Evolutionary conservation across 2,113 vertebrate genomes (phyloP), one percentile per base, ranked within the genome.

Genomic region (Sinocyclocheilus anshuiensis): DNA sequence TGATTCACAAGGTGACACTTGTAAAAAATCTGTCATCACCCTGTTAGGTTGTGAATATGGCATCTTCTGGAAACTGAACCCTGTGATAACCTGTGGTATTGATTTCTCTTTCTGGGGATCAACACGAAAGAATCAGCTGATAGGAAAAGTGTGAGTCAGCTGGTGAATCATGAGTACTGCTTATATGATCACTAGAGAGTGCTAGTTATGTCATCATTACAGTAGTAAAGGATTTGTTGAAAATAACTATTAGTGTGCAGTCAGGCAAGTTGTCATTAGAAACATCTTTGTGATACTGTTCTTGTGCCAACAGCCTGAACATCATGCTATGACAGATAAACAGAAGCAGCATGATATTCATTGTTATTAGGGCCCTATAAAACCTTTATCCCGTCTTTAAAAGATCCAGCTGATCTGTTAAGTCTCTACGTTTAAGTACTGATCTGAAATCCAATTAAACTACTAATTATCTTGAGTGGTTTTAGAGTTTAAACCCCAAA

Each of bases 391-490:
- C 24, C 2, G 3, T 55, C 67, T 83, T 83, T 74, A 74, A 72
- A 81, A 33, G 33, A 74, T 18, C 81, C 29, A 74, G 50, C 13
- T 72, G 39, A 57, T 69, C 15, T 76, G 57, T 78, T 77, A 18
- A 50, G 12, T 50, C 20, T 33, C 29, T n/a, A 71, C 48, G 72
- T 77, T 86, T 33, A 63, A 11, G 24, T 85, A 90, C 88, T 86
- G 87, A 88, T 88, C 83, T 72, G 72, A 20, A 29, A 55, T 86
- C 65, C 55, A 78, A 75, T 88, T 82, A 87, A 89, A 77, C 22
- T 57, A 69, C 85, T 85, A 88, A 90, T 88, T 90, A 90, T 86
- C 65, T 11, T 71, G 86, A 88, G 85, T 86, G 85, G 72, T 72
- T 76, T 82, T 48, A 33, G 86, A 87, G 71, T 86, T 89, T 88